Base-by-base conservation (phyloP, 2,888 invertebrate species). In the Zonitis immaculata region DNA sequence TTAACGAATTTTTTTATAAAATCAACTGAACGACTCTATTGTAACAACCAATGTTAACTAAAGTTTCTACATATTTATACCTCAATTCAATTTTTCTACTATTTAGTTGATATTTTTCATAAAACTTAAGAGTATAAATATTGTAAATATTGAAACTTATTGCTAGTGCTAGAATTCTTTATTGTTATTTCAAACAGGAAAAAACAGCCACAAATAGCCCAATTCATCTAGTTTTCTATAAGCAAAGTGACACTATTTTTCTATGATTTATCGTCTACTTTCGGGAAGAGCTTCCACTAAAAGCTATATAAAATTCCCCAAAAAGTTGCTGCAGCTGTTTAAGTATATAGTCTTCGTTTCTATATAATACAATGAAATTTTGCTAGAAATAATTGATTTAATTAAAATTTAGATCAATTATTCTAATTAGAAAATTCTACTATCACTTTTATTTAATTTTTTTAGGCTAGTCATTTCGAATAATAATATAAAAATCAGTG, bases 11-110 rank as follows among this genome's bases (percentile, higher is more conserved):
- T 39, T 47, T 22, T 47, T 47, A 43, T 25, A 48, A 35, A 52
- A 51, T 51, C 26, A 47, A 11, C 5, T 2, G 20, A 49, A 25
- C 26, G 46, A 49, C 49, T 53, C 45, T 49, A 53, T 42, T 44
- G 53, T 39, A 39, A 39, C 32, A 39, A 28, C 46, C 44, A 42
- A 47, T 14, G 27, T 52, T 47, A 48, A n/a, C 27, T 7, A 26
- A 12, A 42, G 14, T 47, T 48, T 52, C 39, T 52, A n/a, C n/a
- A n/a, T n/a, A 39, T 25, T 44, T 9, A 14, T n/a, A 35, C 16
- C 6, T 4, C 16, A 46, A 47, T 44, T 18, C 7, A n/a, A 32
- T 2, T 32, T 16, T 32, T 32, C 14, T 32, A n/a, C n/a, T n/a
- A n/a, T n/a, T n/a, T n/a, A n/a, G n/a, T n/a, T n/a, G n/a, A n/a